Percentiles rank a stretch among this genome's conserved stretches.
Conservation (phyloP, 92 coral and sea anemone genomes). For the Zoanthus gigantus region DNA sequence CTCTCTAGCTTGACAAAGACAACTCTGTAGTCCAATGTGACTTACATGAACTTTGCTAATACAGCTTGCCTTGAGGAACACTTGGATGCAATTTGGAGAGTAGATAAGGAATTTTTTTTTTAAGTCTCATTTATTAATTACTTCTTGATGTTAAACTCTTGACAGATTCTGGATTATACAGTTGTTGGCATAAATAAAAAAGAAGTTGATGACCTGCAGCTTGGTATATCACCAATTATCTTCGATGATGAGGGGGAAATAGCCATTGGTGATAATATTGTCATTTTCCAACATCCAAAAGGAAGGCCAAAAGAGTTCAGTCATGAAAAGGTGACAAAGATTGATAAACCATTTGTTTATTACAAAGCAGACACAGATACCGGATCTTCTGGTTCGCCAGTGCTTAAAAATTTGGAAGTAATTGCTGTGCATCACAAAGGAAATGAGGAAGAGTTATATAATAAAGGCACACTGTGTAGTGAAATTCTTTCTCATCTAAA, state of each 20-base stretch:
- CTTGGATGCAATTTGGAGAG: no score
- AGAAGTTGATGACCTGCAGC: conserved; percentile 64
- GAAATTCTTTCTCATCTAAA: conserved; percentile 85
- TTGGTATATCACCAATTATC: conserved; percentile 69
- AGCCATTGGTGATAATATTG: conserved; percentile 67
- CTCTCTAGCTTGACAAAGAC: no score
- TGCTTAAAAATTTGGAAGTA: conserved; percentile 67
- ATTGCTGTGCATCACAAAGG: conserved; percentile 91
- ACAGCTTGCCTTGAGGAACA: no score
- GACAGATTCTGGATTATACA: conserved; percentile 88
- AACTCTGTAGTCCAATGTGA: no score
- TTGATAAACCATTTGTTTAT: conserved; percentile 79
- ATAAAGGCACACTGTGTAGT: conserved; percentile 92
- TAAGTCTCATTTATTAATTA: no score
- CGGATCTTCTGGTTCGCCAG: conserved; percentile 98
- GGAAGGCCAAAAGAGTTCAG: conserved; percentile 89
- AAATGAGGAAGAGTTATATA: conserved; percentile 76
- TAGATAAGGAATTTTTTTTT: no score
- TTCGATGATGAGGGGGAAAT: conserved; percentile 74
- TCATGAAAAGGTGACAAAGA: conserved; percentile 65
- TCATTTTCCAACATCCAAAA: conserved; percentile 91
- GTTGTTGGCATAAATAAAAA: conserved; percentile 80
- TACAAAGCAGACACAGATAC: conserved; percentile 93
- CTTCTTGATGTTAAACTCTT: not conserved
- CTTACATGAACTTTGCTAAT: no score